Evolutionary conservation across 2,113 vertebrate genomes (phyloP).

Genomic region (Coreoperca whiteheadi): DNA sequence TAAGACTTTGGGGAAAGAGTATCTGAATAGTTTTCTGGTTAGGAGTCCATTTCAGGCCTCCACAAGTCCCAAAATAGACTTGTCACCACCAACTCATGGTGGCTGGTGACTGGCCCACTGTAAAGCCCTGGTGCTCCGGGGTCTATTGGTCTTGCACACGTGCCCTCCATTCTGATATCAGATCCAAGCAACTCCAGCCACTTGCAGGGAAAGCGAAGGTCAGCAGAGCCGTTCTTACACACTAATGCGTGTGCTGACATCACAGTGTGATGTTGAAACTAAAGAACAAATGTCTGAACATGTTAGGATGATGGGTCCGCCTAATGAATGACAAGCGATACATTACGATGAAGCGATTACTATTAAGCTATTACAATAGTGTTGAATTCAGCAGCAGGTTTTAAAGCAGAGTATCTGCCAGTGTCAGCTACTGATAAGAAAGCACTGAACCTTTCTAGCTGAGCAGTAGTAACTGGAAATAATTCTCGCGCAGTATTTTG

Average conservation of each 20-base stretch:
- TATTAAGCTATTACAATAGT: not conserved
- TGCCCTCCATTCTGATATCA: conserved; percentile 62
- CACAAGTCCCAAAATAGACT: conserved; percentile 77
- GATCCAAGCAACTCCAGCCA: conserved; percentile 45
- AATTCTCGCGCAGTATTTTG: not conserved
- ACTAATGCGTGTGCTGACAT: conserved; percentile 7
- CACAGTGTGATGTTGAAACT: not conserved
- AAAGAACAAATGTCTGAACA: not conserved
- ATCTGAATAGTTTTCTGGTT: conserved; percentile 43
- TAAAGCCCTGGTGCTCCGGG: conserved; percentile 49
- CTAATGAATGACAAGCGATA: not conserved
- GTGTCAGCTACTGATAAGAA: not conserved
- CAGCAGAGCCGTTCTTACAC: conserved; percentile 23
- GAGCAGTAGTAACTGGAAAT: not conserved
- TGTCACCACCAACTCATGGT: conserved; percentile 67
- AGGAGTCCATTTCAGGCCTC: conserved; percentile 50
- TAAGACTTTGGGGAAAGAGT: conserved; percentile 20
- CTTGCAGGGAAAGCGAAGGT: conserved; percentile 69
- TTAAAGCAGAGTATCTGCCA: not conserved
- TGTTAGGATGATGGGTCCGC: not conserved
- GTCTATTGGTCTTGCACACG: conserved; percentile 52
- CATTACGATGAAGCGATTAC: not conserved
- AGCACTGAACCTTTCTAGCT: not conserved
- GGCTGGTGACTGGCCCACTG: conserved; percentile 63
- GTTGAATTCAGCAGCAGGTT: not conserved